Percentiles rank a stretch among this genome's conserved stretches.
Evolutionary conservation across 2,113 vertebrate species (phyloP).

Genomic region (Colinus virginianus): DNA sequence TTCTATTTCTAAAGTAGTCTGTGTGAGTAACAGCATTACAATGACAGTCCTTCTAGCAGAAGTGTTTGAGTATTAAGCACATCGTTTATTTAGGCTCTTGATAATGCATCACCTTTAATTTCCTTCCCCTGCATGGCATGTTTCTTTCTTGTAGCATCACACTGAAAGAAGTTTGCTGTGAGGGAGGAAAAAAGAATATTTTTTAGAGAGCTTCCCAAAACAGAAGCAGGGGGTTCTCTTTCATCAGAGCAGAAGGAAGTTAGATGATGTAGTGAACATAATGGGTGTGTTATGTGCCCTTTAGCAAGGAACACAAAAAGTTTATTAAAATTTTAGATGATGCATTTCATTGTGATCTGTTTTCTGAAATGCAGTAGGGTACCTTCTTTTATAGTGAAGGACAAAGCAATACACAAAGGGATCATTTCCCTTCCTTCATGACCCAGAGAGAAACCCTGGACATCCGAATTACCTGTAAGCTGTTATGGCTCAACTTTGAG

Average conservation of each 20-base stretch:
- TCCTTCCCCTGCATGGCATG: neutral
- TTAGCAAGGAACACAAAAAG: conserved; percentile 28
- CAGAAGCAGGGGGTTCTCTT: neutral
- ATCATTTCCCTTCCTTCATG: neutral
- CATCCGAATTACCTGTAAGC: neutral
- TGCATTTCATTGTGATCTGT: conserved; percentile 16
- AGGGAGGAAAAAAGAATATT: neutral
- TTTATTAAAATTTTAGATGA: conserved; percentile 41
- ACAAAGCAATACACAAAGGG: conserved; percentile 11
- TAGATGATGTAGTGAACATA: neutral
- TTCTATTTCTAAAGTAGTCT: neutral
- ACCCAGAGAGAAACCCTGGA: neutral
- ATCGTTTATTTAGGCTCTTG: neutral
- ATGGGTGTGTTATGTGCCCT: neutral
- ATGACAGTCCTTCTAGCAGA: neutral
- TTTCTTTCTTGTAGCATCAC: neutral
- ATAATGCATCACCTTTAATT: neutral
- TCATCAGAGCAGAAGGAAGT: neutral
- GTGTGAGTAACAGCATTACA: neutral
- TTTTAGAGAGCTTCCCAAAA: neutral
- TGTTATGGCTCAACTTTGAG: neutral
- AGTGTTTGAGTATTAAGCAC: neutral
- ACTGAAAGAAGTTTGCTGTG: neutral
- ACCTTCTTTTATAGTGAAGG: neutral
- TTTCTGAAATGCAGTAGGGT: neutral